Percentiles rank a stretch among this genome's conserved stretches.
These are phyloP conservation scores for Sebastes cheni DNA, from an alignment of 2,797 vertebrate genomes.

Conservation along the genomic window DNA sequence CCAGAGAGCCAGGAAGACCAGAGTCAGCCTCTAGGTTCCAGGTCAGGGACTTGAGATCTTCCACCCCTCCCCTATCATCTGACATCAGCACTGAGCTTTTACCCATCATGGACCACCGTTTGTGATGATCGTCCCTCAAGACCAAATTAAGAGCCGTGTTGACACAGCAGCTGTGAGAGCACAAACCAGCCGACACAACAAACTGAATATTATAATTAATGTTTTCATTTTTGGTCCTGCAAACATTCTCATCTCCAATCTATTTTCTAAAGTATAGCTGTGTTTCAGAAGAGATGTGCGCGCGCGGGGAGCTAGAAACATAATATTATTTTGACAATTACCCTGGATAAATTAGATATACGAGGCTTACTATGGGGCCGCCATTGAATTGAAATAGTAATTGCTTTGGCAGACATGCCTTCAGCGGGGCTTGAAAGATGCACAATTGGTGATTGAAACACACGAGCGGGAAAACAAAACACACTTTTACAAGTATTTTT, in stretches of 20 bases:
- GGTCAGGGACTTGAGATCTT: conserved; percentile 13
- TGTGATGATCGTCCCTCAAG: neutral
- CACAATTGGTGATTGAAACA: conserved; percentile 26
- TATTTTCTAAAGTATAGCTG: conserved; percentile 23
- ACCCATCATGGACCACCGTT: neutral
- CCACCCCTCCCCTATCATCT: neutral
- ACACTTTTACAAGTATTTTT: neutral
- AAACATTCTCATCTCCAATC: conserved; percentile 37
- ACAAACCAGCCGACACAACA: conserved; percentile 9
- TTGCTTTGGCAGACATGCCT: conserved; percentile 63
- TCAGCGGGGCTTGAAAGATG: conserved; percentile 58
- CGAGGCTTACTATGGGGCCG: conserved; percentile 38
- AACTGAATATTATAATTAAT: conserved; percentile 26
- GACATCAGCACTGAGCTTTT: neutral
- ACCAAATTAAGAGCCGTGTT: conserved; percentile 17
- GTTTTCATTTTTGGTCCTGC: conserved; percentile 36
- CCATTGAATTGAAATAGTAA: conserved; percentile 61
- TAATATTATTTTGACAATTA: conserved; percentile 70
- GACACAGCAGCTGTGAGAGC: neutral
- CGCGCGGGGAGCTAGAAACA: neutral
- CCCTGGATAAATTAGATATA: conserved; percentile 65
- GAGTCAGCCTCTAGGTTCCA: neutral
- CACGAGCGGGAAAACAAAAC: conserved; percentile 9
- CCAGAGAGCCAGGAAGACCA: neutral
- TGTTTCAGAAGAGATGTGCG: conserved; percentile 4